These are phyloP conservation scores for Macrophya annulata DNA, from an alignment of 2,888 invertebrate genomes.

Conservation along the genomic window DNA sequence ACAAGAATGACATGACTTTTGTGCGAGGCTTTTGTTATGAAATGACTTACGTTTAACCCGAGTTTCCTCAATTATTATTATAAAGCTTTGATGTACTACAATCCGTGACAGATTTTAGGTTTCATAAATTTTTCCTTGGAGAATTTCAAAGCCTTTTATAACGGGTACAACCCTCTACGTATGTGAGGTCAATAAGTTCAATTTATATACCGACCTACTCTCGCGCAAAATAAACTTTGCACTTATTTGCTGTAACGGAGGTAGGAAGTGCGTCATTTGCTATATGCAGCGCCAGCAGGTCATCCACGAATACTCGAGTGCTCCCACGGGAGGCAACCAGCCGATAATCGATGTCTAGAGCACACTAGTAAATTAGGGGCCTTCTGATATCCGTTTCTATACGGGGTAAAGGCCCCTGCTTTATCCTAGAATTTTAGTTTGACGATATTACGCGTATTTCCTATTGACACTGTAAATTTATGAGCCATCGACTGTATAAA, in stretches of 20 bases:
- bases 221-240: slow-evolving; percentile 12
- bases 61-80: slow-evolving; percentile 30
- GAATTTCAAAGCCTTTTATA: not conserved
- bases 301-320: slow-evolving; percentile 41
- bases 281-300: slow-evolving; percentile 40
- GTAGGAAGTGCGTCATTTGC: slow-evolving; percentile 44
- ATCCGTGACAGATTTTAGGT: not conserved
- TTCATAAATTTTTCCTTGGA: not conserved
- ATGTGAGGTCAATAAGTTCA: slow-evolving; percentile 14
- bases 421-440: not conserved
- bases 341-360: slow-evolving; percentile 46
- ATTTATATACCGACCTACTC: slow-evolving; percentile 26
- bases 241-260: slow-evolving; percentile 42
- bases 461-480: slow-evolving; percentile 35
- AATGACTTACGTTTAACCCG: not conserved
- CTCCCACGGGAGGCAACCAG: slow-evolving; percentile 38
- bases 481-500: slow-evolving; percentile 3
- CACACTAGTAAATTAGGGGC: slow-evolving; percentile 46
- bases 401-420: slow-evolving; percentile 18
- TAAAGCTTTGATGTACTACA: not conserved
- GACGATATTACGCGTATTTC: slow-evolving; percentile 5
- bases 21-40: too few species aligned
- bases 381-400: not conserved
- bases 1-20: not conserved
- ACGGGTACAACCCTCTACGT: not conserved